Conservation (phyloP, 2,888 invertebrate species). For the Congeria kusceri region DNA sequence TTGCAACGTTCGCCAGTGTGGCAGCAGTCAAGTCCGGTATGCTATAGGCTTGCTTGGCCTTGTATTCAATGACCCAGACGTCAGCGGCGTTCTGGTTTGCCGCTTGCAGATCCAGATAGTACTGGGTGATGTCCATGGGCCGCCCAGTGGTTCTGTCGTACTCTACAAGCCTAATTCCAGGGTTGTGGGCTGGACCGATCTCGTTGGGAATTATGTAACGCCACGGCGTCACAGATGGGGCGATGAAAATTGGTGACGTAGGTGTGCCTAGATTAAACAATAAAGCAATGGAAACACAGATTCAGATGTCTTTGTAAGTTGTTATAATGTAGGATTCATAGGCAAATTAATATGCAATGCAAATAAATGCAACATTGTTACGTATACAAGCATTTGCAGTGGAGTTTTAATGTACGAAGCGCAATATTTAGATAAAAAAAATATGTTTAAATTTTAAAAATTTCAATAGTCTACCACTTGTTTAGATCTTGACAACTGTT, state of each 20-base stretch:
- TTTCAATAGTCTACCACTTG: too few relatives aligned
- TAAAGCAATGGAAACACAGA: too few relatives aligned
- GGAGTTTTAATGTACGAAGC: too few relatives aligned
- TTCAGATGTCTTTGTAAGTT: too few relatives aligned
- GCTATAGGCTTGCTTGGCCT: constrained; percentile 91
- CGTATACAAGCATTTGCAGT: too few relatives aligned
- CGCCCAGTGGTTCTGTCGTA: constrained; percentile 90
- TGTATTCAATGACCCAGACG: constrained; percentile 94
- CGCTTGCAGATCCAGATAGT: constrained; percentile 92
- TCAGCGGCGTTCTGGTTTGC: constrained; percentile 89
- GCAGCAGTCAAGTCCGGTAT: constrained; percentile 92
- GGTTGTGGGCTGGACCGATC: constrained; percentile 89
- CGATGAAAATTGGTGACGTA: constrained; percentile 93
- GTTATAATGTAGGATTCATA: too few relatives aligned
- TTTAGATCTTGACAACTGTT: too few relatives aligned
- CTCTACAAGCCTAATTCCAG: constrained; percentile 94
- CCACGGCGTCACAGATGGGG: constrained; percentile 96
- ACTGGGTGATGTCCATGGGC: constrained; percentile 95
- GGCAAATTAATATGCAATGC: too few relatives aligned
- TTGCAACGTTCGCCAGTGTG: constrained; percentile 90
- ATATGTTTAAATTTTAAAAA: too few relatives aligned
- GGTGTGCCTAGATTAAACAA: constrained; percentile 88
- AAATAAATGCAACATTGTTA: neutral
- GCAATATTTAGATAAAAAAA: too few relatives aligned
- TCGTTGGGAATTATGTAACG: constrained; percentile 86